Evolutionary conservation across 2,888 invertebrate genomes (phyloP).

Genomic region (Noctua fimbriata): DNA sequence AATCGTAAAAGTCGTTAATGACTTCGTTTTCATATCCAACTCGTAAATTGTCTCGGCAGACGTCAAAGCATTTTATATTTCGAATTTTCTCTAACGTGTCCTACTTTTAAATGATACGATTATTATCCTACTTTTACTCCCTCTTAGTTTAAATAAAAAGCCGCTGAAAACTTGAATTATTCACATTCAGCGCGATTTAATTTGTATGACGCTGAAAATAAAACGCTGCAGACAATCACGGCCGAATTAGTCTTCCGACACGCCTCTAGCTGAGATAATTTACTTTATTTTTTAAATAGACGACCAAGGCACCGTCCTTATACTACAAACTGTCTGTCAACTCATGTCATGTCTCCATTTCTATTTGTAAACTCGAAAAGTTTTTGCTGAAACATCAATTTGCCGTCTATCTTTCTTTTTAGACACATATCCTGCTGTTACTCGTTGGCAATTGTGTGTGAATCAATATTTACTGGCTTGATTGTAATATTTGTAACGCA

Average conservation of each 20-base stretch:
- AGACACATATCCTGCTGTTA: slow-evolving; percentile 21
- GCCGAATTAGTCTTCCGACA: slow-evolving; percentile 58
- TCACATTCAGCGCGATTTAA: slow-evolving; percentile 68
- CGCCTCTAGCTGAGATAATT: slow-evolving; percentile 58
- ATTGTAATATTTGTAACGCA: slow-evolving; percentile 40
- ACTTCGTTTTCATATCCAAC: slow-evolving; percentile 21
- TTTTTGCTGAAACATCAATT: slow-evolving; percentile 6
- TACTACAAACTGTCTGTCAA: slow-evolving; percentile 31
- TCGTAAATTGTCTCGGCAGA: slow-evolving; percentile 40
- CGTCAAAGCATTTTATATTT: slow-evolving; percentile 27
- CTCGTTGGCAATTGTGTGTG: slow-evolving; percentile 8
- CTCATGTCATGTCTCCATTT: slow-evolving; percentile 17
- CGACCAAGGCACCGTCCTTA: slow-evolving; percentile 35
- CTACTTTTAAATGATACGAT: slow-evolving; percentile 47
- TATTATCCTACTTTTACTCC: slow-evolving; percentile 21
- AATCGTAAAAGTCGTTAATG: slow-evolving; percentile 24
- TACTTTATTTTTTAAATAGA: slow-evolving; percentile 59
- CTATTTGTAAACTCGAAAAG: slow-evolving; percentile 24
- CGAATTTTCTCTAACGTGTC: slow-evolving; percentile 50
- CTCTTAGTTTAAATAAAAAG: slow-evolving; percentile 16
- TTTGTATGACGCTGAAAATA: slow-evolving; percentile 80
- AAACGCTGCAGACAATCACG: slow-evolving; percentile 66
- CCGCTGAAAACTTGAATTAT: slow-evolving; percentile 54
- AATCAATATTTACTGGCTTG: slow-evolving; percentile 49
- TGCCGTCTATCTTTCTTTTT: slow-evolving; percentile 4